Evolutionary conservation across 2,797 vertebrate species (phyloP), one percentile per base, ranked within the genome.

Genomic region (Miopithecus talapoin): DNA sequence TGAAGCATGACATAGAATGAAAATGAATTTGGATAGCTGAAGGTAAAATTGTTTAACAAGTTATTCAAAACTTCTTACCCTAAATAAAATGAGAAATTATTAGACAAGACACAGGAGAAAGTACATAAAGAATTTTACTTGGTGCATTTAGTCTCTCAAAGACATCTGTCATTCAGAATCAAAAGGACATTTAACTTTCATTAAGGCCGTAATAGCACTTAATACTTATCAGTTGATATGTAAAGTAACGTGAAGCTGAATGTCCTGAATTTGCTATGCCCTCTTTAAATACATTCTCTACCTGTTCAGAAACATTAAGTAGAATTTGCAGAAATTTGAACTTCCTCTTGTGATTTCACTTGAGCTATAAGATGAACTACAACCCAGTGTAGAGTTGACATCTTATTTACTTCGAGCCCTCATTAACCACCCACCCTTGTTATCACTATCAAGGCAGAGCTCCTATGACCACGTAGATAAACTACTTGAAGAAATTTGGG

Each of bases 101-200:
- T 86, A 61, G 64, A 78, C 57, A 92, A 96, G 70, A 87, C 5
- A 5, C 24, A 53, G 68, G 72, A 88, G 90, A 81, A 93, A 94
- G 39, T 59, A 28, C 48, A 21, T 86, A 72, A 85, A 84, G 55
- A 83, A 46, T 68, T 94, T 70, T 72, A 41, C 41, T 43, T 93
- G 79, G n/a, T 80, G 5, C 19, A 26, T 88, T 92, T 87, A 74
- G 33, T 85, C 26, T 97, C 30, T 95, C 48, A 86, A 86, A 74
- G 75, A 61, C 55, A 11, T 90, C 90, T 92, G 39, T 89, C 87
- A 64, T 72, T 94, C 68, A 84, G 79, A 80, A 88, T 80, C 75
- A 55, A 96, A 86, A 83, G 43, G 59, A 83, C 46, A 76, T 83
- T 97, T 89, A 72, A 78, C 92, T 96, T 97, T 91, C 57, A 86